These are phyloP conservation scores for Copidosoma aretas DNA, from an alignment of 2,888 invertebrate genomes.

Conservation along the genomic window DNA sequence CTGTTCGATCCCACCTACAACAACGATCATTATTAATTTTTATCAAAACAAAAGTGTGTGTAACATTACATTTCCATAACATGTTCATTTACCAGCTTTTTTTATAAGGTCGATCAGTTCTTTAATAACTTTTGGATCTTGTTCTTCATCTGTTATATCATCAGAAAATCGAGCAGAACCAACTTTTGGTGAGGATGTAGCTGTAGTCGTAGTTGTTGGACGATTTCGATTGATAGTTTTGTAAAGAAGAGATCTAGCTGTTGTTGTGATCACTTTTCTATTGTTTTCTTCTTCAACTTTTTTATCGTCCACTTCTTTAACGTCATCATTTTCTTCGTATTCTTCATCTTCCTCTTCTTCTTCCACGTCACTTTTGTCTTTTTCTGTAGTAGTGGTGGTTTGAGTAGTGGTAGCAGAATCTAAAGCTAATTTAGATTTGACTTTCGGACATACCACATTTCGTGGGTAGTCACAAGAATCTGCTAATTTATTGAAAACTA, in stretches of 20 bases:
- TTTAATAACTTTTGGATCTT: slow-evolving; percentile 80
- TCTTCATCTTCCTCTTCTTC: slow-evolving; percentile 63
- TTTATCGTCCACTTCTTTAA: slow-evolving; percentile 62
- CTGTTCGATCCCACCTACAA: slow-evolving; percentile 80
- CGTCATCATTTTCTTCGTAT: slow-evolving; percentile 64
- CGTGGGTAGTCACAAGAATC: slow-evolving; percentile 92
- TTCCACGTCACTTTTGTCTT: slow-evolving; percentile 60
- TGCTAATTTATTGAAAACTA: slow-evolving; percentile 89
- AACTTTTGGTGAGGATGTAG: slow-evolving; percentile 20
- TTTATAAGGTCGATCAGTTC: slow-evolving; percentile 84
- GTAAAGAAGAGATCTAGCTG: slow-evolving; percentile 54
- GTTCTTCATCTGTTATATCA: slow-evolving; percentile 65
- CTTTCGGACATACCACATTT: slow-evolving; percentile 82
- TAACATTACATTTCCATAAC: too few species aligned
- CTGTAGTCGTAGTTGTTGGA: slow-evolving; percentile 43
- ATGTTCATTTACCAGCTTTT: slow-evolving; percentile 72
- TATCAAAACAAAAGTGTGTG: too few species aligned
- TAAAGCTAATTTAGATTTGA: slow-evolving; percentile 64
- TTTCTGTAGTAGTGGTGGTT: slow-evolving; percentile 66
- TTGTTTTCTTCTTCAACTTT: slow-evolving; percentile 61
- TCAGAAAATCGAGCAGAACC: slow-evolving; percentile 24
- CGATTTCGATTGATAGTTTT: slow-evolving; percentile 57
- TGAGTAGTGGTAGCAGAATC: slow-evolving; percentile 63
- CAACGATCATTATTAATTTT: not conserved
- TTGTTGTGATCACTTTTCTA: slow-evolving; percentile 50